phyloP scores from a whole-genome alignment of 1,140 invertebrate species.

The Periplaneta americana region DNA sequence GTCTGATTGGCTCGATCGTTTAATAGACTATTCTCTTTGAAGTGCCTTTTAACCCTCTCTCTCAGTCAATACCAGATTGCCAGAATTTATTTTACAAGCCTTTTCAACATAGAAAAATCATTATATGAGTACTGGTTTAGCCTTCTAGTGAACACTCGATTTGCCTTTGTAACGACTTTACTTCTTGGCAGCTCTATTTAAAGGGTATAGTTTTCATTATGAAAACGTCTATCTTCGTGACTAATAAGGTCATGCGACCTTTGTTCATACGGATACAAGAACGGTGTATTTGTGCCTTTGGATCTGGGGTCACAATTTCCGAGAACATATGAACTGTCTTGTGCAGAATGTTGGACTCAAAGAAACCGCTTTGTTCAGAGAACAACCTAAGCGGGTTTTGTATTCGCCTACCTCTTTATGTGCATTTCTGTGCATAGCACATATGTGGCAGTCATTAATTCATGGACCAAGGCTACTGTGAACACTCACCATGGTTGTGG shows the following conservation, averaged over 20 bases:
- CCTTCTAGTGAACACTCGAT: neutral
- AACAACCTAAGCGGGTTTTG: no score
- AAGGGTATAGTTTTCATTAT: neutral
- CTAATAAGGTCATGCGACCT: neutral
- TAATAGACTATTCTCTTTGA: neutral
- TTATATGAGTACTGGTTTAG: neutral
- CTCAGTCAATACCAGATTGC: neutral
- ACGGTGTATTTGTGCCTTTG: no score
- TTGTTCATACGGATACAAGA: no score
- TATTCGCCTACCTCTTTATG: no score
- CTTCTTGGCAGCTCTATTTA: neutral
- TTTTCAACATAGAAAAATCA: neutral
- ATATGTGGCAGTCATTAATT: no score
- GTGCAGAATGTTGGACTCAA: no score
- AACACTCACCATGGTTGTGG: no score
- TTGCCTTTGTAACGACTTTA: neutral
- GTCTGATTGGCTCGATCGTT: neutral
- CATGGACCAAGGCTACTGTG: no score
- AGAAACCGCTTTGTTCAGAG: no score
- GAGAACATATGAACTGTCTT: no score
- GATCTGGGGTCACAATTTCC: no score
- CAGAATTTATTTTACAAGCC: neutral
- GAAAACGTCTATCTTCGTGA: neutral
- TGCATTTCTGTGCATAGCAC: no score
- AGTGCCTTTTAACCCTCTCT: neutral